These are phyloP conservation scores for Ageneiosus marmoratus DNA, from an alignment of 2,113 vertebrate genomes.

Conservation along the genomic window DNA sequence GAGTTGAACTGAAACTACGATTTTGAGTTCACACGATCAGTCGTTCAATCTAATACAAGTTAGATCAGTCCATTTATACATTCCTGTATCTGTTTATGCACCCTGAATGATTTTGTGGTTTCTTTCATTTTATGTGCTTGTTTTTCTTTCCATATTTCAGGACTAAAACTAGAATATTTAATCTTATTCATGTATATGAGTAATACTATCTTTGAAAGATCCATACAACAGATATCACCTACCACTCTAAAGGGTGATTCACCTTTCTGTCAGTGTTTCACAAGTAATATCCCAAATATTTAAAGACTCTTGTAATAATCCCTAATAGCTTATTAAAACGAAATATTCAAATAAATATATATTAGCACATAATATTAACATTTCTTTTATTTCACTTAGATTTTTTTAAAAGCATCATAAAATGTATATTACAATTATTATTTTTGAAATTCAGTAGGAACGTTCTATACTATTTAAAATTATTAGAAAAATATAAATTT, in stretches of 20 bases:
- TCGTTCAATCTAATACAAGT: background rate
- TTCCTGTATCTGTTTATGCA: background rate
- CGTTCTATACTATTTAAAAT: too few species aligned
- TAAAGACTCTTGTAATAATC: background rate
- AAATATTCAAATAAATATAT: background rate
- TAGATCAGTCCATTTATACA: background rate
- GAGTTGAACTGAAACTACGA: background rate
- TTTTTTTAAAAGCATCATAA: background rate
- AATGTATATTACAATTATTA: too few species aligned
- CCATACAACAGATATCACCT: too few species aligned
- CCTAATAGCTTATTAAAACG: background rate
- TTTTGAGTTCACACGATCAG: background rate
- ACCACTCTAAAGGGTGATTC: background rate
- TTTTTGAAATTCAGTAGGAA: too few species aligned
- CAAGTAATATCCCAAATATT: background rate
- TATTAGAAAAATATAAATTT: too few species aligned
- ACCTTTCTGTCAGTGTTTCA: background rate
- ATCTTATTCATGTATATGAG: background rate
- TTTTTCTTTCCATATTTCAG: background rate
- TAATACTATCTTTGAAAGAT: background rate
- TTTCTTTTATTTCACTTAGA: background rate
- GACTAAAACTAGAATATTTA: too few species aligned
- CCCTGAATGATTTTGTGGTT: background rate
- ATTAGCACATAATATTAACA: background rate
- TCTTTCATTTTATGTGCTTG: background rate